Evolutionary conservation across 1,140 invertebrate species (phyloP).

Genomic region (Palaemon carinicauda): DNA sequence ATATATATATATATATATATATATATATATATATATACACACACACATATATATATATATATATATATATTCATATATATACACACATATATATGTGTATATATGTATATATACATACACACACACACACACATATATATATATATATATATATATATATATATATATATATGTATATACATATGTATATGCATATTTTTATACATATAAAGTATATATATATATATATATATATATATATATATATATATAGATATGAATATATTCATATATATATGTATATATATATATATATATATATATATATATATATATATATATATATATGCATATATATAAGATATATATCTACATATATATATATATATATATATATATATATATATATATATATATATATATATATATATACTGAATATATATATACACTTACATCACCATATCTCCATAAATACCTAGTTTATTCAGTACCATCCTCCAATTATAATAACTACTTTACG

Average conservation of each 20-base stretch:
- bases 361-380: neutral
- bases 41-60: neutral
- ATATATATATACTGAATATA: constrained; percentile 9
- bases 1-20: neutral
- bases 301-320: neutral
- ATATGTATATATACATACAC: neutral
- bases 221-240: neutral
- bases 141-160: too few relatives aligned
- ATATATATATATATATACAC: neutral
- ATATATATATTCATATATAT: neutral
- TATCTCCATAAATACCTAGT: too few relatives aligned
- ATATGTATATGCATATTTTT: neutral
- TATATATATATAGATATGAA: neutral
- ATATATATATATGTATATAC: too few relatives aligned
- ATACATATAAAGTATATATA: neutral
- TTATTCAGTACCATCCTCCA: too few relatives aligned
- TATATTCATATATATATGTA: neutral
- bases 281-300: constrained; percentile 4
- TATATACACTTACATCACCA: too few relatives aligned
- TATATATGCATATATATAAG: neutral
- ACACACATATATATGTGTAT: neutral
- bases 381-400: neutral
- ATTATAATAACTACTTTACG: too few relatives aligned
- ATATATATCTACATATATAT: neutral
- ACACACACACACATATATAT: neutral